These are phyloP conservation scores for Clistopyga incitator DNA, from an alignment of 2,888 invertebrate species.

Conservation along the genomic window DNA sequence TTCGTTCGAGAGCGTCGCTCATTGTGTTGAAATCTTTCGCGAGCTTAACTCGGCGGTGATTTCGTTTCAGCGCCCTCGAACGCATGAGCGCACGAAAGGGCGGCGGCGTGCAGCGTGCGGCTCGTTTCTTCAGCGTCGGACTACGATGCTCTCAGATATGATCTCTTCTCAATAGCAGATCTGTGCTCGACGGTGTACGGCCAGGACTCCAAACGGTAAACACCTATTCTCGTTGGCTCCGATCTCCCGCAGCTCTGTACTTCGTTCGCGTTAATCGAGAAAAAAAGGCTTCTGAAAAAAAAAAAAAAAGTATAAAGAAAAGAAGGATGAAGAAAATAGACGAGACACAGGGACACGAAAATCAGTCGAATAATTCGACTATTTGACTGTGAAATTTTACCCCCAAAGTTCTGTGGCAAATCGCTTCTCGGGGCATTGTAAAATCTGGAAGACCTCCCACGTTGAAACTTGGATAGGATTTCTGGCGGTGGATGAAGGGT, in stretches of 20 bases:
- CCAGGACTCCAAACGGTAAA: conserved; percentile 52
- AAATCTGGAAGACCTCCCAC: conserved; percentile 58
- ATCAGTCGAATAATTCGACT: conserved; percentile 57
- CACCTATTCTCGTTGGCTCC: conserved; percentile 59
- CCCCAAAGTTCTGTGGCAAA: conserved; percentile 51
- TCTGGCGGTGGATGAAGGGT: conserved; percentile 17
- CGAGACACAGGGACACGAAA: conserved; percentile 18
- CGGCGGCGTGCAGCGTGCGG: conserved; percentile 11
- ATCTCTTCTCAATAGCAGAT: conserved; percentile 47
- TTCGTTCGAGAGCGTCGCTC: conserved; percentile 56
- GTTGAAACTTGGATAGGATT: conserved; percentile 61
- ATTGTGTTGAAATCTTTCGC: conserved; percentile 66
- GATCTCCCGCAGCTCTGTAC: conserved; percentile 42
- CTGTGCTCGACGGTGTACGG: conserved; percentile 2
- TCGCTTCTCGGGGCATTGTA: conserved; percentile 43
- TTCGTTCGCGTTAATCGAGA: conserved; percentile 44
- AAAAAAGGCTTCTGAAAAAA: not conserved
- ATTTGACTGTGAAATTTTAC: conserved; percentile 65
- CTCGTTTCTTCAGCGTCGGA: conserved; percentile 30
- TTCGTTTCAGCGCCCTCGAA: conserved; percentile 71
- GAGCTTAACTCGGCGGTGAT: conserved; percentile 71
- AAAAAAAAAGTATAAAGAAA: conserved; percentile 13
- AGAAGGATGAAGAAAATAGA: conserved; percentile 6
- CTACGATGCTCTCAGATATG: conserved; percentile 16
- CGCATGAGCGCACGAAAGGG: conserved; percentile 66